Base-by-base conservation (phyloP, 1,140 invertebrate genomes). In the Hermetia illucens region DNA sequence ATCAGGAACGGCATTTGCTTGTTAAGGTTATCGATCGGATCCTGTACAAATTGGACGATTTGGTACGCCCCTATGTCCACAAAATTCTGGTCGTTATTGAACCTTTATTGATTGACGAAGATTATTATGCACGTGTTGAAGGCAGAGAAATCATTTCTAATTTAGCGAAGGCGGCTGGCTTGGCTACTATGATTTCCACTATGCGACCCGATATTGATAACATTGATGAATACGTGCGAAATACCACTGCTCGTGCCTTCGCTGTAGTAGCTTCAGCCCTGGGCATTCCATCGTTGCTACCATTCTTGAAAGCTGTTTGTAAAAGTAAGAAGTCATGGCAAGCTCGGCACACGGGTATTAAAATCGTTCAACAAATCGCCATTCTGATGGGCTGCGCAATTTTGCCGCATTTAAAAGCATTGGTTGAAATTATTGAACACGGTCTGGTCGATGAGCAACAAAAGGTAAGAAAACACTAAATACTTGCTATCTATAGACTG, bases 131-230 rank as follows among this genome's bases (percentile, higher is more conserved):
- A 27, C 81, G 96, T 58, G 95, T 98, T 4, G 96, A 99, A 67
- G 94, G 95, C 37, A 72, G 96, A 59, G 96, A 99, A 66, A 99
- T 99, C 44, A 99, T 99, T 52, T 98, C 94, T 0, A 99, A 99
- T 69, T 69, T 99, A 49, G 94, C 96, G 0, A 99, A 99, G 68
- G 96, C 96, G 15, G 96, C 96, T n/a, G 96, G 96, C 41, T 68
- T 99, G 19, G 96, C 96, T 1, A 99, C 96, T 6, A 99, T 99
- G 96, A 99, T 99, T 51, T 98, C 95, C 1, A 98, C 95, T 0
- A 98, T 99, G 96, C 74, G 96, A 64, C 96, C 96, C 4, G 96
- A 99, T 70, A 99, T 99, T 56, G 96, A 99, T 61, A 99, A 99
- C 58, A 97, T 98, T 51, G 96, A 99, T 65, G 96, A 99, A 67